Evolutionary conservation across 2,113 vertebrate genomes (phyloP), one percentile per base, ranked within the genome.

Genomic region (Paralichthys olivaceus): DNA sequence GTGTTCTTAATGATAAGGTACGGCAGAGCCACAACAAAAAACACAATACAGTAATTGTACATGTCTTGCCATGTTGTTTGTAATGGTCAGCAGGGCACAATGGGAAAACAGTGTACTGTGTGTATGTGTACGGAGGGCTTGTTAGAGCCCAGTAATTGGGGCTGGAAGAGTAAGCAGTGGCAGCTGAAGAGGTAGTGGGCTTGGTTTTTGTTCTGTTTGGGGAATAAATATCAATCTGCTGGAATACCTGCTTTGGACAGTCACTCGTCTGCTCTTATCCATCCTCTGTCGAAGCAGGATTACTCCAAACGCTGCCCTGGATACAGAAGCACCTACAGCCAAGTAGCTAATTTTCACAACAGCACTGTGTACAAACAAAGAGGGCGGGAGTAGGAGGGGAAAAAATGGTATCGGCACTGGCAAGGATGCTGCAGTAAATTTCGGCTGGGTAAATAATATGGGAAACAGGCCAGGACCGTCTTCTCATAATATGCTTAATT

Each of bases 401-500:
- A 60, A 69, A 76, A 43, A 80, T 37, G 56, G 67, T 51, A 37
- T 85, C 75, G 17, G 28, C 73, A 58, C 20, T 77, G 80, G 72
- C 72, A 83, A 80, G 88, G 75, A 86, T 68, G 51, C 78, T 67
- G 85, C 86, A 75, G 84, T 85, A 58, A 79, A 87, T 89, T 87
- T 87, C 60, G 68, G 56, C 43, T 22, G 9, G 63, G 70, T 83
- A 84, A 85, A 90, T 83, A 90, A 88, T 84, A 89, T 87, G 86
- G 86, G 84, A 89, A 87, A 86, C 15, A 0, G 75, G 60, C 86
- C 88, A 81, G 75, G 68, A 73, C 86, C 82, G 65, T 90, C 78
- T 83, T 68, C 87, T 75, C 83, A 83, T 91, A 87, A 87, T 84
- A 75, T 81, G 75, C 80, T 89, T 89, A 85, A 79, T 89, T 86